A percentile compares a stretch with the other conserved stretches of the same genome.
phyloP scores from a whole-genome alignment of 2,113 vertebrate species.

The Mobula hypostoma region DNA sequence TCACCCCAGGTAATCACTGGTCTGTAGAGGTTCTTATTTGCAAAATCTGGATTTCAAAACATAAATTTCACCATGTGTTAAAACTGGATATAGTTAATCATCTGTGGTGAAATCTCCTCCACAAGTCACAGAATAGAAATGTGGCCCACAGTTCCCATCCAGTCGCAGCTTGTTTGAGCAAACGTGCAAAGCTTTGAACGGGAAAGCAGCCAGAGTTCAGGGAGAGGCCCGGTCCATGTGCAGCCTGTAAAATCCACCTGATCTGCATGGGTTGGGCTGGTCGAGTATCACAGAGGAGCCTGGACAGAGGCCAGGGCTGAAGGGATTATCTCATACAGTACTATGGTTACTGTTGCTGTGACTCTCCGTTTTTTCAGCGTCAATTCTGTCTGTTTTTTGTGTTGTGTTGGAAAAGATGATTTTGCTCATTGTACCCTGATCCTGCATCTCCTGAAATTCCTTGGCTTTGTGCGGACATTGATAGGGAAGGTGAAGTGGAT shows the following conservation, averaged over 20 bases:
- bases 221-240: not conserved
- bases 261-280: not conserved
- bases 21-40: not conserved
- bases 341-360: conserved; percentile 26
- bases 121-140: not conserved
- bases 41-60: not conserved
- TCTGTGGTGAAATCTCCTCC: not conserved
- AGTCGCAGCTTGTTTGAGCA: conserved; percentile 2
- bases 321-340: not conserved
- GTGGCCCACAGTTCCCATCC: not conserved
- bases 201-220: not conserved
- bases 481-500: not conserved
- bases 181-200: conserved; percentile 4
- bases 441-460: not conserved
- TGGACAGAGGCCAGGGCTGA: not conserved
- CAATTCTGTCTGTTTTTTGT: not conserved
- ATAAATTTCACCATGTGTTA: not conserved
- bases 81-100: not conserved
- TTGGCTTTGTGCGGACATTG: not conserved
- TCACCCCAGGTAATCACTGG: not conserved
- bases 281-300: not conserved
- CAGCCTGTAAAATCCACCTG: not conserved
- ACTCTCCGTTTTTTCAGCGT: not conserved
- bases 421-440: not conserved
- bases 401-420: not conserved